phyloP scores from a whole-genome alignment of 2,797 vertebrate species.

The Myioborus melanocephalus region DNA sequence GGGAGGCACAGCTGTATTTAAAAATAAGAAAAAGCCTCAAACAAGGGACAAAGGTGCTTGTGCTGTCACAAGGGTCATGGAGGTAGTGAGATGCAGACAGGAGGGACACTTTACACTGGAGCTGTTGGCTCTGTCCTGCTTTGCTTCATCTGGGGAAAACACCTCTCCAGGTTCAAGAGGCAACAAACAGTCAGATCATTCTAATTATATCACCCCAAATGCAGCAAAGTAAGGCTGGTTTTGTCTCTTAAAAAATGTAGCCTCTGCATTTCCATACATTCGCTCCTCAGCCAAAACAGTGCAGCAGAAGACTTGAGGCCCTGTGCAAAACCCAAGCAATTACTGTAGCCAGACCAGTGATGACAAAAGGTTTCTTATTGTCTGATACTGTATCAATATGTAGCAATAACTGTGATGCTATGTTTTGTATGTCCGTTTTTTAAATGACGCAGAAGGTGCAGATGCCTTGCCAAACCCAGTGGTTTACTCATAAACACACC shows the following conservation, averaged over 20 bases:
- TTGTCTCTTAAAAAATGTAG: not conserved
- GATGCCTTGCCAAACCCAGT: not conserved
- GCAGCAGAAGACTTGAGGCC: not conserved
- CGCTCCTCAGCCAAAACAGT: not conserved
- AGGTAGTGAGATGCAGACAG: accelerated
- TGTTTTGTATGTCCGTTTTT: conserved; percentile 13
- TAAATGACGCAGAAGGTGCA: not conserved
- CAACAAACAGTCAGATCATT: not conserved
- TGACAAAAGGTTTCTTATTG: not conserved
- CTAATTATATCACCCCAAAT: not conserved
- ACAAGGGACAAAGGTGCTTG: not conserved
- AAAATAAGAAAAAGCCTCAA: not conserved
- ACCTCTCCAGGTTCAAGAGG: not conserved
- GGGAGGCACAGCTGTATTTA: not conserved
- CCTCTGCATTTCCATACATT: not conserved
- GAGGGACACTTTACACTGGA: not conserved
- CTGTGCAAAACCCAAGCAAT: not conserved
- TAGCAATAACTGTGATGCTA: conserved; percentile 50
- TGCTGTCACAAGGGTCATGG: accelerated
- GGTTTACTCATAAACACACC: not conserved
- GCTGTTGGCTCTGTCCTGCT: not conserved
- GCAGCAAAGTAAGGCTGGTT: not conserved
- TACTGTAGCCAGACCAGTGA: not conserved
- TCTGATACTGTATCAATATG: conserved; percentile 36
- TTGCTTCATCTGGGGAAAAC: not conserved